Conservation (phyloP, 2,888 invertebrate genomes). For the Nomada goodeniana region DNA sequence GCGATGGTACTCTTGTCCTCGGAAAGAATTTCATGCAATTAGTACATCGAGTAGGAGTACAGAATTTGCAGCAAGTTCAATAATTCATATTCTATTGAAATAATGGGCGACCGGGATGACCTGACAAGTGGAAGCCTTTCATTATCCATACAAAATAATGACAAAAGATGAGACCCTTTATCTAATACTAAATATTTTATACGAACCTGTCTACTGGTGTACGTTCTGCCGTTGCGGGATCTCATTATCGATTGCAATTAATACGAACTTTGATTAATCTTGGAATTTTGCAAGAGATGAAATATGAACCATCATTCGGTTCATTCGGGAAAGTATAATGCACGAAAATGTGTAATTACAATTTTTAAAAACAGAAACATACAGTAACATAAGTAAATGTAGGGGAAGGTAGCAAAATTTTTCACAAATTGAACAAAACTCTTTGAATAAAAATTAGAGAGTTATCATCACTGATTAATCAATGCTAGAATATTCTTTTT, state of each 20-base stretch:
- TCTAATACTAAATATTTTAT: conserved; percentile 1
- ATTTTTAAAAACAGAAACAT: too few relatives aligned
- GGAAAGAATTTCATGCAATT: not conserved
- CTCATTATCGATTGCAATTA: conserved; percentile 17
- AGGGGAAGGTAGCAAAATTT: too few relatives aligned
- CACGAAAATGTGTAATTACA: too few relatives aligned
- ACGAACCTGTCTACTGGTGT: not conserved
- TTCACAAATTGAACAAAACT: too few relatives aligned
- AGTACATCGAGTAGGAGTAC: not conserved
- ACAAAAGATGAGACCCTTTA: not conserved
- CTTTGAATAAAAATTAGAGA: too few relatives aligned
- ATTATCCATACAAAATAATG: conserved; percentile 22
- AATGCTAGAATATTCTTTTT: too few relatives aligned
- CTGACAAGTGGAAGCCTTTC: not conserved
- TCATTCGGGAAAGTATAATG: not conserved
- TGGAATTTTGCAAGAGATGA: not conserved
- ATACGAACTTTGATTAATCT: not conserved
- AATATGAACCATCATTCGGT: not conserved
- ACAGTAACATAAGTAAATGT: too few relatives aligned
- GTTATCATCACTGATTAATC: too few relatives aligned
- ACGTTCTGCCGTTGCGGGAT: not conserved
- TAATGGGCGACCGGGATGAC: conserved; percentile 4
- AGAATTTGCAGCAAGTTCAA: conserved; percentile 25
- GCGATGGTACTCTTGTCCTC: too few relatives aligned
- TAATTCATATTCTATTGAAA: conserved; percentile 13